Evolutionary conservation across 2,113 vertebrate species (phyloP).

Genomic region (Syrrhaptes paradoxus): DNA sequence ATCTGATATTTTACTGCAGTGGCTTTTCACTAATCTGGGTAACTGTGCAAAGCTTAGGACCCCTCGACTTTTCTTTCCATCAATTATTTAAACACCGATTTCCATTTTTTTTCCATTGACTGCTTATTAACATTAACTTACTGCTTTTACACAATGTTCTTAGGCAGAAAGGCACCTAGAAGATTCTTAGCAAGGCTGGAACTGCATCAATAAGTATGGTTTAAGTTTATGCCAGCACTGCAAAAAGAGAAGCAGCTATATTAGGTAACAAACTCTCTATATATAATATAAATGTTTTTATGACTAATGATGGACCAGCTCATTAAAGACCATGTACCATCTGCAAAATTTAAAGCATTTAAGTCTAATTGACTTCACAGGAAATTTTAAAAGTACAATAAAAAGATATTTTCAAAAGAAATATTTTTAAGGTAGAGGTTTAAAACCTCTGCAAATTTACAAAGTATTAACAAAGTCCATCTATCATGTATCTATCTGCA

Average conservation of each 20-base stretch:
- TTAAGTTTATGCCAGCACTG: not conserved
- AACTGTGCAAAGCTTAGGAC: not conserved
- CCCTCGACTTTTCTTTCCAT: not conserved
- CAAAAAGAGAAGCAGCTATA: not conserved
- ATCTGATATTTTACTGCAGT: not conserved
- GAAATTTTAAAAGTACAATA: not conserved
- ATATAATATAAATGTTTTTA: not conserved
- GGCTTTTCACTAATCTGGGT: not conserved
- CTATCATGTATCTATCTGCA: accelerated
- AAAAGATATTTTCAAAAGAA: not conserved
- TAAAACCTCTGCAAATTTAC: not conserved
- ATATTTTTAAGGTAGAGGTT: not conserved
- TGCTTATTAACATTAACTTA: not conserved
- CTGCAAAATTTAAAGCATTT: not conserved
- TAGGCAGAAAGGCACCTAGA: not conserved
- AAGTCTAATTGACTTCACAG: not conserved
- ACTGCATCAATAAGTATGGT: not conserved
- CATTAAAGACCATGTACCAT: not conserved
- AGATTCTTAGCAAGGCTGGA: not conserved
- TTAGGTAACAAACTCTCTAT: not conserved
- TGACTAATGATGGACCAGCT: not conserved
- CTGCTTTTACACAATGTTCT: not conserved
- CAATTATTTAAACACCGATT: not conserved
- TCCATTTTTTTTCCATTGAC: not conserved
- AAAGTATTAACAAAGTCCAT: not conserved